phyloP scores from a whole-genome alignment of 2,113 vertebrate genomes.

The Falcunculus frontatus region DNA sequence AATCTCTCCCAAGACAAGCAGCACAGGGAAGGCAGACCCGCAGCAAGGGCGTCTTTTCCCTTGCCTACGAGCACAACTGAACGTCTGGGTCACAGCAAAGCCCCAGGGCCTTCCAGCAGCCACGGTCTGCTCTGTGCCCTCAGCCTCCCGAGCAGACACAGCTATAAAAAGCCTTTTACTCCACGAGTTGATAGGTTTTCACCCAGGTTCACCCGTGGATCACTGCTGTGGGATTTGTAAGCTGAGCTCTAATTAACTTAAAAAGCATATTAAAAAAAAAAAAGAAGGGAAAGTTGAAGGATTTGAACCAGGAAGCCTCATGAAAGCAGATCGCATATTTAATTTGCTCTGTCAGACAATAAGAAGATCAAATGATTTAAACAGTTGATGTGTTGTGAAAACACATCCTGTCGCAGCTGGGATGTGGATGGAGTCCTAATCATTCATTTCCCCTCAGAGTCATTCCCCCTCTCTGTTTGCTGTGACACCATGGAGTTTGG shows the following conservation, averaged over 20 bases:
- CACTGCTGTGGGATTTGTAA: neutral
- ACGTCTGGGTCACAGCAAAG: neutral
- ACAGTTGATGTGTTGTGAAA: slow-evolving; percentile 18
- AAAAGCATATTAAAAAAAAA: neutral
- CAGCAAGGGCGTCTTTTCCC: rapidly evolving
- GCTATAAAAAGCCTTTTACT: neutral
- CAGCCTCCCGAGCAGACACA: rapidly evolving
- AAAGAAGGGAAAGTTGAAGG: neutral
- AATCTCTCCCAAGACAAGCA: rapidly evolving
- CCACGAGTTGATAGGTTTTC: neutral
- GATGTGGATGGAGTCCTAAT: neutral
- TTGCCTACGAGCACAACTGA: rapidly evolving
- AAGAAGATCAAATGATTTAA: slow-evolving; percentile 35
- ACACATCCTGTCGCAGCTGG: slow-evolving; percentile 10
- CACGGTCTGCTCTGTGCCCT: neutral
- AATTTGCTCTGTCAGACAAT: slow-evolving; percentile 18
- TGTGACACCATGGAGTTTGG: neutral
- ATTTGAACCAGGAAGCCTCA: neutral
- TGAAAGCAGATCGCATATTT: slow-evolving; percentile 18
- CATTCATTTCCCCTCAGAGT: neutral
- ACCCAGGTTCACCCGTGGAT: neutral
- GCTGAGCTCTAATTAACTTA: neutral
- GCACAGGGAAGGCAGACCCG: rapidly evolving
- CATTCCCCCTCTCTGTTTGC: neutral
- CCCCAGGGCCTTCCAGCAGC: neutral